Evolutionary conservation across 2,797 vertebrate genomes (phyloP).

Genomic region (Platalea minor): DNA sequence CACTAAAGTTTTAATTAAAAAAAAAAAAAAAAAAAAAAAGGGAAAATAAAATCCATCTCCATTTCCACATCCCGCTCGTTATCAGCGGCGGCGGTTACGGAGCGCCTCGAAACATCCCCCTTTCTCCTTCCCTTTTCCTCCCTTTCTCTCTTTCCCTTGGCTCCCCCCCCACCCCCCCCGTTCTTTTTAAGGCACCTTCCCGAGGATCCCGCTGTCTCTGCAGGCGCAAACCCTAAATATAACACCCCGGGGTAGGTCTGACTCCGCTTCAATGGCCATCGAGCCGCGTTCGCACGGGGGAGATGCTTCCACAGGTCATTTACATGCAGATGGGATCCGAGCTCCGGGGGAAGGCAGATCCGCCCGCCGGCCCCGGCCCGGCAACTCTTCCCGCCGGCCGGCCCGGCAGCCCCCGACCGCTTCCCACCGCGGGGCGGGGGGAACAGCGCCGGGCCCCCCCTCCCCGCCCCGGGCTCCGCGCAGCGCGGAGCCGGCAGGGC

Average conservation of each 20-base stretch:
- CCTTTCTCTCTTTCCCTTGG: too few species aligned
- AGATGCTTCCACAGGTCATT: slow-evolving; percentile 1
- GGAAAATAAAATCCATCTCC: neutral
- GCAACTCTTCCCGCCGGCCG: neutral
- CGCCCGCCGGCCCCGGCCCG: neutral
- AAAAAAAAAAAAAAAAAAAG: neutral
- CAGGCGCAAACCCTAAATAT: neutral
- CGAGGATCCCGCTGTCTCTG: neutral
- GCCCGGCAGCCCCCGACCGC: neutral
- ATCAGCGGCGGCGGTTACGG: neutral
- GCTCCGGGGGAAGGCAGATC: neutral
- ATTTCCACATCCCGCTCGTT: neutral
- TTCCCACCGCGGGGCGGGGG: neutral
- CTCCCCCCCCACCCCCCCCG: too few species aligned
- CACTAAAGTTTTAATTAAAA: slow-evolving; percentile 34
- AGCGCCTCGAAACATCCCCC: neutral
- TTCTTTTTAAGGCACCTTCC: neutral
- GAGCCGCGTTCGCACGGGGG: slow-evolving; percentile 1
- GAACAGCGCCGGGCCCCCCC: neutral
- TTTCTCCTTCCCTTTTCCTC: neutral
- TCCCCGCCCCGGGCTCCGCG: neutral
- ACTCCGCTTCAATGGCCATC: neutral
- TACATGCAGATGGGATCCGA: neutral
- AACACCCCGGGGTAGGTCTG: neutral
- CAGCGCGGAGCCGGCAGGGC: neutral